phyloP scores from a whole-genome alignment of 2,113 vertebrate species.

The Cyphotilapia sp. region DNA sequence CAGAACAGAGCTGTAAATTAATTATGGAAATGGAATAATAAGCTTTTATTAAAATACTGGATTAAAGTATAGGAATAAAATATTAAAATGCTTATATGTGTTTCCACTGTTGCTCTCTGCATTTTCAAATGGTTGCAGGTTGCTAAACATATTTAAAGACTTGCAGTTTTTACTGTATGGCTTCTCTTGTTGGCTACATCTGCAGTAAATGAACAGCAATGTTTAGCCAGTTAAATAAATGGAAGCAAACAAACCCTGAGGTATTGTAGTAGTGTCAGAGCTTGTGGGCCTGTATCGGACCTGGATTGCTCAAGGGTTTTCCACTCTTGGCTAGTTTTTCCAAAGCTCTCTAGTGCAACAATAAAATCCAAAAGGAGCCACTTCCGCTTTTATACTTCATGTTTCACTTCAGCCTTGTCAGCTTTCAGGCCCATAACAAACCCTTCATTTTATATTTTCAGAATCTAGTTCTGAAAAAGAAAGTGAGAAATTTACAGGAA shows the following conservation, averaged over 20 bases:
- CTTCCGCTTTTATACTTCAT: neutral
- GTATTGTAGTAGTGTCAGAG: neutral
- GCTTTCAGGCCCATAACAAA: neutral
- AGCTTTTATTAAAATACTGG: neutral
- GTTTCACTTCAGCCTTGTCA: neutral
- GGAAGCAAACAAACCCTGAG: neutral
- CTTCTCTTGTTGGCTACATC: neutral
- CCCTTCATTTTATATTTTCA: neutral
- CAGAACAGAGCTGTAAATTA: neutral
- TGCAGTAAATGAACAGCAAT: neutral
- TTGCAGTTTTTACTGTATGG: neutral
- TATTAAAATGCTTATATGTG: neutral
- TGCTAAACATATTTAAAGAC: neutral
- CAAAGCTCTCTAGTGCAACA: neutral
- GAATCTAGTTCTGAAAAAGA: neutral
- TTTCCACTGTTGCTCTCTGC: neutral
- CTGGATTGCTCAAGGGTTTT: neutral
- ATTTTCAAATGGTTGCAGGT: neutral
- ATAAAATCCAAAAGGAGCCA: neutral
- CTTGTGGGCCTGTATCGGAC: neutral
- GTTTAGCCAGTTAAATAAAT: conserved; percentile 9
- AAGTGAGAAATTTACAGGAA: neutral
- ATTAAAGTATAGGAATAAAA: neutral
- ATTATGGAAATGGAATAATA: neutral
- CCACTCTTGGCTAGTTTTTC: neutral